Base-by-base conservation (phyloP, 2,888 invertebrate genomes). In the Ormyrus labotus region DNA sequence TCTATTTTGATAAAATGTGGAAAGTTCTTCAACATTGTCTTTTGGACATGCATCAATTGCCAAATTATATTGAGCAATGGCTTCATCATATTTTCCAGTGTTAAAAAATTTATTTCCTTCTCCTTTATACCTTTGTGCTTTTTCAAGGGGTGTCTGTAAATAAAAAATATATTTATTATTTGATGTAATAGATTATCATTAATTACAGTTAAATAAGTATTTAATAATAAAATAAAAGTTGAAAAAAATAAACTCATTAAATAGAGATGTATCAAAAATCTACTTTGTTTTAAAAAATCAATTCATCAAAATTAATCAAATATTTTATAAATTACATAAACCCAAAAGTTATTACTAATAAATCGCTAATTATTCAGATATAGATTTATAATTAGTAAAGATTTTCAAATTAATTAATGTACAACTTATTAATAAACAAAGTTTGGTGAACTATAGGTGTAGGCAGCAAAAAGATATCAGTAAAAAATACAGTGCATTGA, bases 1-100 rank as follows among this genome's bases (percentile, higher is more conserved):
- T 86, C 98, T 94, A 89, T 99, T 99, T 91, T 99, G 99, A 91
- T 97, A 98, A 91, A 97, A 98, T 13, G 97, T 98, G 0, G 98
- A 95, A 76, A 98, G 91, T 85, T 96, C 97, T 0, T 93, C 93
- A 48, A 92, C 92, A 85, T 95, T 94, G 77, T 96, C 93, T 82
- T 92, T 91, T 0, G 97, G 96, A 87, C 98, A 98, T 53, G 95
- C 93, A 85, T 97, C 96, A 74, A 99, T 99, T 0, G 99, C 99
- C 91, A 96, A 96, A 85, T 96, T 96, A 89, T 99, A 99, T 85
- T 95, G 94, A 53, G 93, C 91, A 81, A 98, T 96, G 11, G 99
- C 99, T 90, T 98, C 97, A 85, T 96, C 96, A 89, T 95, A 99
- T 90, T 97, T 96, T 75, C 96, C 95, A 81, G 94, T 93, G 88